Evolutionary conservation across 2,113 vertebrate genomes (phyloP).

Genomic region (Varanus komodoensis): DNA sequence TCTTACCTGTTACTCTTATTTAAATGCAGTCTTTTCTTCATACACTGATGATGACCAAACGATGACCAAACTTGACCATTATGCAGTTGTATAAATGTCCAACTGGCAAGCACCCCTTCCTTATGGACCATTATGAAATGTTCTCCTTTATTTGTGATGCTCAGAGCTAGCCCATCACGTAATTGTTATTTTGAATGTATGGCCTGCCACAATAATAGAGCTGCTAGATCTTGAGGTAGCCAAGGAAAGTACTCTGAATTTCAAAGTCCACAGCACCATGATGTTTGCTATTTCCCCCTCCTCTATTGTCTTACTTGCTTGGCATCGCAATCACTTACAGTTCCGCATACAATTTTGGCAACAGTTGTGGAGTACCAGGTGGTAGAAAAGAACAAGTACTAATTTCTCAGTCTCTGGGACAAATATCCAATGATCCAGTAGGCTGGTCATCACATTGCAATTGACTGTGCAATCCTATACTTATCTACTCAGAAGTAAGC

Average conservation of each 20-base stretch:
- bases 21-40: rapidly evolving
- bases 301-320: not conserved
- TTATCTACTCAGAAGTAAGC: not conserved
- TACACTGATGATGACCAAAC: not conserved
- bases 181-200: not conserved
- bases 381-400: not conserved
- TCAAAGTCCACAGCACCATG: not conserved
- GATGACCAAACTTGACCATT: not conserved
- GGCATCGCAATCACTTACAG: not conserved
- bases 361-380: not conserved
- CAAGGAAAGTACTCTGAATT: not conserved
- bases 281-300: not conserved
- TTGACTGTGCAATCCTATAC: not conserved
- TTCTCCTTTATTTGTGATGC: not conserved
- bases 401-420: not conserved
- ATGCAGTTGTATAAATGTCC: not conserved
- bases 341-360: not conserved
- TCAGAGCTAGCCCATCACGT: not conserved
- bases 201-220: not conserved
- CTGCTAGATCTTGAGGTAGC: not conserved
- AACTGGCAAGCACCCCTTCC: not conserved
- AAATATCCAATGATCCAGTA: not conserved
- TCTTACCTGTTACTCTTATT: not conserved
- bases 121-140: not conserved
- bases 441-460: not conserved